Evolutionary conservation across 2,113 vertebrate species (phyloP).

Genomic region (Chaetorhynchus papuensis): DNA sequence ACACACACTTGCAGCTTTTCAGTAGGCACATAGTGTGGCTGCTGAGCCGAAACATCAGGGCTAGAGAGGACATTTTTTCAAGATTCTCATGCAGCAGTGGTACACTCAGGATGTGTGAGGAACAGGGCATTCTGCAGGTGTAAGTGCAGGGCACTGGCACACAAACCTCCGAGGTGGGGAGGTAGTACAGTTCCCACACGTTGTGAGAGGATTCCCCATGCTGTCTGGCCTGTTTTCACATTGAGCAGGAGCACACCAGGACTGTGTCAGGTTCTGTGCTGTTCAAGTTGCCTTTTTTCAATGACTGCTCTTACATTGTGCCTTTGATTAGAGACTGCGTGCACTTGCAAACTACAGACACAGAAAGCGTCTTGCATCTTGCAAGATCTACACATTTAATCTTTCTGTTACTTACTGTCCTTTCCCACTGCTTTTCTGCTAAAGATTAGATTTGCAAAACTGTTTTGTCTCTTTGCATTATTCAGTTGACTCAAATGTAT

Average conservation of each 20-base stretch:
- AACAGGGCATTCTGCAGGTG: fast-evolving
- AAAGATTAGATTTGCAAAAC: background rate
- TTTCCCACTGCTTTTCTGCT: fast-evolving
- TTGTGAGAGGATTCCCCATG: background rate
- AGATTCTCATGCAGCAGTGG: background rate
- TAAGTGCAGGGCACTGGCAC: background rate
- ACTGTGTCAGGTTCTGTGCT: background rate
- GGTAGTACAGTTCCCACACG: background rate
- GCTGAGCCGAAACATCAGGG: background rate
- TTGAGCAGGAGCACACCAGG: background rate
- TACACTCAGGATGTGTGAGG: fast-evolving
- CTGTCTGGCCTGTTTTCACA: background rate
- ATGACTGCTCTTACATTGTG: fast-evolving
- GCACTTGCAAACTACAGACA: background rate
- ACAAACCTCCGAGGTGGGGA: background rate
- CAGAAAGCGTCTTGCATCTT: background rate
- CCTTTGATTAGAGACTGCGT: background rate
- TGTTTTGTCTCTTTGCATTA: background rate
- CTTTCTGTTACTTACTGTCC: background rate
- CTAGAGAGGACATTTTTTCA: background rate
- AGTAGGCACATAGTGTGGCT: background rate
- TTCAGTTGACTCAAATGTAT: background rate
- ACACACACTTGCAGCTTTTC: background rate
- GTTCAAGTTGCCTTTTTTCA: background rate
- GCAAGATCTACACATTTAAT: background rate